A percentile compares a stretch with the other conserved stretches of the same genome.
Evolutionary conservation across 2,888 invertebrate species (phyloP).

Genomic region (Ypsolopha sequella): DNA sequence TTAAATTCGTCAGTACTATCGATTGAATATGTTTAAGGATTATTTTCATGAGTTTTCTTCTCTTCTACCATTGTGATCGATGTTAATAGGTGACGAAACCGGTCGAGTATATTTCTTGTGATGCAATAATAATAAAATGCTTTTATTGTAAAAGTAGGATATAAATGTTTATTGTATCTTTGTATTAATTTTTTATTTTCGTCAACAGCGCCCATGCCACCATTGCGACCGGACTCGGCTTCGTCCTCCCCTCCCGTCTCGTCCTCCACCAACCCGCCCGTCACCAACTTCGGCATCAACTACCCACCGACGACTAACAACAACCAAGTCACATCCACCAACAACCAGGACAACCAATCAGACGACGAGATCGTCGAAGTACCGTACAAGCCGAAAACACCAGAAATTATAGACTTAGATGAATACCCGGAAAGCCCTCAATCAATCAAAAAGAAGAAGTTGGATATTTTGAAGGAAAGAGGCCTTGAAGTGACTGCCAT

Average conservation of each 20-base stretch:
- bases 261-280: constrained; percentile 4
- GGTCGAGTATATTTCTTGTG: too few relatives aligned
- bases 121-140: too few relatives aligned
- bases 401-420: constrained; percentile 76
- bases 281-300: constrained; percentile 5
- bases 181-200: neutral
- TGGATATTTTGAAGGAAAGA: constrained; percentile 81
- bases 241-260: constrained; percentile 12
- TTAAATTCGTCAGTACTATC: too few relatives aligned
- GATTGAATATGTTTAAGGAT: too few relatives aligned
- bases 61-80: too few relatives aligned
- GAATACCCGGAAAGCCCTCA: constrained; percentile 62
- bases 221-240: constrained; percentile 24
- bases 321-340: constrained; percentile 8
- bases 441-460: constrained; percentile 73
- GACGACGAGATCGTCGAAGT: constrained; percentile 62
- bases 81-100: too few relatives aligned
- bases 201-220: constrained; percentile 23
- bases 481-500: constrained; percentile 83
- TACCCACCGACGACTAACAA: constrained; percentile 10
- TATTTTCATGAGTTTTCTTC: too few relatives aligned
- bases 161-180: too few relatives aligned
- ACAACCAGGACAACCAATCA: constrained; percentile 15
- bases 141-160: too few relatives aligned
- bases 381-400: constrained; percentile 72